These are phyloP conservation scores for Drosophila persimilis DNA, from an alignment of 1,140 invertebrate genomes.

Conservation along the genomic window DNA sequence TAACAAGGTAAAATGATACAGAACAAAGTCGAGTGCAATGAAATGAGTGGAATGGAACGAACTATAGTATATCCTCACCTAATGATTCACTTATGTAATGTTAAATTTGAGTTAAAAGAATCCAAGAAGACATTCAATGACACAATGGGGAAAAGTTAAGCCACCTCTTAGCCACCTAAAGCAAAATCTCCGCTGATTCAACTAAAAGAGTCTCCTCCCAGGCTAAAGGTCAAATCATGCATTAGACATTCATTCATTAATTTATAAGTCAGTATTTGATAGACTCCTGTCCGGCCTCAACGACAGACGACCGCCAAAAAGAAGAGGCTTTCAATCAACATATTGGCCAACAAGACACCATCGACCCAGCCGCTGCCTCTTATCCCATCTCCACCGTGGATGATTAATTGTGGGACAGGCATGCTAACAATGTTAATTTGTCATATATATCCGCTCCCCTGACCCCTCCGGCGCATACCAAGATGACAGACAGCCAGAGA, in stretches of 20 bases:
- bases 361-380: background rate
- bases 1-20: no score
- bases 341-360: background rate
- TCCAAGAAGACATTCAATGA: no score
- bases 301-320: background rate
- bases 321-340: slow-evolving; percentile 60
- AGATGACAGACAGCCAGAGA: background rate
- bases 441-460: slow-evolving; percentile 58
- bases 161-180: no score
- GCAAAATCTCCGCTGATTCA: no score
- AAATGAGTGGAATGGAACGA: no score
- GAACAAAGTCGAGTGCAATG: no score
- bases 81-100: no score
- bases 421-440: slow-evolving; percentile 79
- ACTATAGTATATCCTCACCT: no score
- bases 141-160: no score
- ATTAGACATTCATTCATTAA: slow-evolving; percentile 28
- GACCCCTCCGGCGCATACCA: slow-evolving; percentile 38
- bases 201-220: no score
- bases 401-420: slow-evolving; percentile 72
- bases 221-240: slow-evolving; percentile 31
- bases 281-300: slow-evolving; percentile 4
- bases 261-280: slow-evolving; percentile 28
- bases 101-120: no score
- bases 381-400: slow-evolving; percentile 20